phyloP scores from a whole-genome alignment of 2,888 invertebrate species.

The Lordiphosa andalusiaca region DNA sequence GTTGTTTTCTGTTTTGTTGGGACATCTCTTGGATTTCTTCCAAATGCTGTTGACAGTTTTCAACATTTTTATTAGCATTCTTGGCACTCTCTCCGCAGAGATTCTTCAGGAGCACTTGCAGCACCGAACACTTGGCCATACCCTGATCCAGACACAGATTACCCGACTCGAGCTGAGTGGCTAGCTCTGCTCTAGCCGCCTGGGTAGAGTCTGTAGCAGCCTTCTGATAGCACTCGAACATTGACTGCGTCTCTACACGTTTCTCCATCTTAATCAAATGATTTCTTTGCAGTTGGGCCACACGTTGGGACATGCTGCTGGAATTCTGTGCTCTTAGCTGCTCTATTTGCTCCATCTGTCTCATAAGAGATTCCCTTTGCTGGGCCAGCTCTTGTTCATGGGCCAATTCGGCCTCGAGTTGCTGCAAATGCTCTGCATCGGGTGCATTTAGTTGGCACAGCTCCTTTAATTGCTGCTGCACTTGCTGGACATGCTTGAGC shows the following conservation, averaged over 20 bases:
- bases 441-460: constrained; percentile 46
- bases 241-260: constrained; percentile 23
- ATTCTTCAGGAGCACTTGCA: constrained; percentile 59
- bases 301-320: constrained; percentile 56
- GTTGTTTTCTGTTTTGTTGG: constrained; percentile 34
- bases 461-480: constrained; percentile 50
- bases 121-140: constrained; percentile 53
- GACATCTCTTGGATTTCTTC: constrained; percentile 32
- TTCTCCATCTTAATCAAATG: constrained; percentile 31
- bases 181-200: constrained; percentile 33
- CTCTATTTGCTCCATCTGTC: constrained; percentile 77
- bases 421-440: constrained; percentile 36
- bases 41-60: constrained; percentile 32
- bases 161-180: constrained; percentile 39
- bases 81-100: constrained; percentile 43
- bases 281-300: constrained; percentile 57
- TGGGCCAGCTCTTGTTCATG: constrained; percentile 54
- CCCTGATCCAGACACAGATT: constrained; percentile 47
- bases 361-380: constrained; percentile 72
- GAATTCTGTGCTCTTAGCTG: constrained; percentile 72
- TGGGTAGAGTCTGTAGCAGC: constrained; percentile 31
- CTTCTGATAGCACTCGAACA: constrained; percentile 33
- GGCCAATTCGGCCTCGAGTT: constrained; percentile 45
- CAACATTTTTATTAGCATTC: constrained; percentile 40
- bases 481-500: constrained; percentile 46